Evolutionary conservation across 1,140 invertebrate genomes (phyloP).

Genomic region (Drosophila paulistorum): DNA sequence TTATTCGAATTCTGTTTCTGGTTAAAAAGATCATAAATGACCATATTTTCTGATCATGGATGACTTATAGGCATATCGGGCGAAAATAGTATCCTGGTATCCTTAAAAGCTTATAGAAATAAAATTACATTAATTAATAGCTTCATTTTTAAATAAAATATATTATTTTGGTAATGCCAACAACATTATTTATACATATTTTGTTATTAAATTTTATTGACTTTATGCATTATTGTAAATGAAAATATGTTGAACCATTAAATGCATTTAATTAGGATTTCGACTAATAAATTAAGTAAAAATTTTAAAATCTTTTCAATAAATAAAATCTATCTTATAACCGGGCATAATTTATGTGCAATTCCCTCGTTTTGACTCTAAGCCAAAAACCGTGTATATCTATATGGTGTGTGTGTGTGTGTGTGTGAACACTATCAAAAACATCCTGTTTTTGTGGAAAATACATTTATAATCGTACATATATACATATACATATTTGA

Average conservation of each 20-base stretch:
- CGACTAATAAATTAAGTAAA: slow-evolving; percentile 7
- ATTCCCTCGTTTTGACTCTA: slow-evolving; percentile 40
- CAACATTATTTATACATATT: no score
- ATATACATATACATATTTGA: slow-evolving; percentile 38
- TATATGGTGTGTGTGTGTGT: background rate
- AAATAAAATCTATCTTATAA: slow-evolving; percentile 32
- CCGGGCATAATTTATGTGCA: slow-evolving; percentile 42
- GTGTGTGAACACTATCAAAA: slow-evolving; percentile 42
- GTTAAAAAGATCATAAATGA: no score
- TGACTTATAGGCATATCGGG: no score
- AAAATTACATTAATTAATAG: no score
- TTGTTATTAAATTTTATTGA: background rate
- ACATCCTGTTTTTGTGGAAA: slow-evolving; percentile 59
- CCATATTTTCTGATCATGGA: no score
- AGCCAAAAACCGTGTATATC: slow-evolving; percentile 19
- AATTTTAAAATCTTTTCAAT: slow-evolving; percentile 10
- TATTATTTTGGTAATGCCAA: no score
- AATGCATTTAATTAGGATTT: background rate
- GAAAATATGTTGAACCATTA: slow-evolving; percentile 5
- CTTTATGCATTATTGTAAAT: background rate
- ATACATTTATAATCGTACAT: slow-evolving; percentile 44
- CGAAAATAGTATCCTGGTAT: no score
- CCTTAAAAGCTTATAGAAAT: no score
- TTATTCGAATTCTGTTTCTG: no score
- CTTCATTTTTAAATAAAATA: no score